Evolutionary conservation across 2,797 vertebrate species (phyloP).

Genomic region (Menidia menidia): DNA sequence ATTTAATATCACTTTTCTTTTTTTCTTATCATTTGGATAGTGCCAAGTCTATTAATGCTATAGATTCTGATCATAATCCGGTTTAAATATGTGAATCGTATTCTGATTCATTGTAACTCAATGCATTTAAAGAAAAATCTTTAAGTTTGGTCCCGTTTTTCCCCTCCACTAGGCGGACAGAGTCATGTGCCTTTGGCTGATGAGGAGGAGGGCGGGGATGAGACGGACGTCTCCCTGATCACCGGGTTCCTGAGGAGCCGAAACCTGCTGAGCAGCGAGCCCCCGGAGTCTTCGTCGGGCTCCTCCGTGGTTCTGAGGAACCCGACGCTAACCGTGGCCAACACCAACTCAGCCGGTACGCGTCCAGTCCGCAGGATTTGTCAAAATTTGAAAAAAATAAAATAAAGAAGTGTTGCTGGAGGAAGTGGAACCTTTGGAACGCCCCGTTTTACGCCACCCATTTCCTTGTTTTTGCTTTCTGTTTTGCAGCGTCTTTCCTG

Average conservation of each 20-base stretch:
- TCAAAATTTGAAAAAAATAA: too few relatives aligned
- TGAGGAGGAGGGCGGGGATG: constrained; percentile 67
- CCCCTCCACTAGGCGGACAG: constrained; percentile 77
- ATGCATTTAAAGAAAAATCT: too few relatives aligned
- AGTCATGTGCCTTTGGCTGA: constrained; percentile 84
- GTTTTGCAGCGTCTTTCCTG: constrained; percentile 88
- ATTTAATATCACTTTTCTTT: too few relatives aligned
- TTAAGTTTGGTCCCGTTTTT: neutral
- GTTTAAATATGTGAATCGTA: too few relatives aligned
- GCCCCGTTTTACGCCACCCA: too few relatives aligned
- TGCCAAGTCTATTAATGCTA: too few relatives aligned
- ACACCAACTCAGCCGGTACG: constrained; percentile 81
- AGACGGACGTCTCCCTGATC: constrained; percentile 89
- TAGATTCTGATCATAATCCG: too few relatives aligned
- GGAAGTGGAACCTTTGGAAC: too few relatives aligned
- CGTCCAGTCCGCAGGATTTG: neutral
- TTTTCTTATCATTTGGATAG: too few relatives aligned
- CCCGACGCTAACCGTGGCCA: constrained; percentile 77
- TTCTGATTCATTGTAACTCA: too few relatives aligned
- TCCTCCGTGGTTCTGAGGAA: constrained; percentile 81
- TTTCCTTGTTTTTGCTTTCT: neutral
- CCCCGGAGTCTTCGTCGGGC: neutral
- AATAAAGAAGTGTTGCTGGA: too few relatives aligned
- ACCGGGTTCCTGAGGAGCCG: constrained; percentile 87
- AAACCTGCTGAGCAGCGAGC: constrained; percentile 33